Evolutionary conservation across 1,140 invertebrate species (phyloP), one percentile per base, ranked within the genome.

Genomic region (Megathymus violae): DNA sequence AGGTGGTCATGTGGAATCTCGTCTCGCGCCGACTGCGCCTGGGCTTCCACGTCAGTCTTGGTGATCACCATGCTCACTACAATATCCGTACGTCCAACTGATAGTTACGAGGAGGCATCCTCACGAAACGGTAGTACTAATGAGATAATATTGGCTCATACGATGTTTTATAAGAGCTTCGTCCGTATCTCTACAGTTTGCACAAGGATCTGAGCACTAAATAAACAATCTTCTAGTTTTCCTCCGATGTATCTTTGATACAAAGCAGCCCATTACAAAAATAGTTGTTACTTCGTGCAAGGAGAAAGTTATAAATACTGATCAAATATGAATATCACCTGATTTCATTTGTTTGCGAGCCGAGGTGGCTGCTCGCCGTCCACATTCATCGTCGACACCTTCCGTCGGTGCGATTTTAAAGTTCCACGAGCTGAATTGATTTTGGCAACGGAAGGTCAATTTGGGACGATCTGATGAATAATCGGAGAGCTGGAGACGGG

Each of bases 1-100:
- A 88, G 70, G 22, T 88, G 87, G 58, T 88, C 84, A 52, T 88
- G 85, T 2, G 85, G 70, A 1, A 88, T 86, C 66, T 85, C 84
- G 59, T 87, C 85, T 51, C 63, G 71, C 11, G 15, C 40, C n/a
- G n/a, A n/a, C n/a, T n/a, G n/a, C 16, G 59, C 47, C 11, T 63
- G 52, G 0, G 73, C 76, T 51, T 82, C 80, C 3, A 75, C 71
- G 7, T 89, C 85, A 10, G 69, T 71, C 41, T 60, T 69, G 4
- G 25, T 51, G 13, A n/a, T n/a, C n/a, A 60, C 60, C 64, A 73
- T 72, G 13, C 59, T 74, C 31, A 64, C 50, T 59, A 19, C 48
- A 17, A 10, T 38, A 43, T 62, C 62, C 56, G 59, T 34, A 61
- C 43, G 17, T 64, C 71, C 65, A 73, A 60, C 31, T 59, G 52